These are phyloP conservation scores for Trematocara caparti DNA, from an alignment of 2,797 vertebrate genomes.

Conservation along the genomic window DNA sequence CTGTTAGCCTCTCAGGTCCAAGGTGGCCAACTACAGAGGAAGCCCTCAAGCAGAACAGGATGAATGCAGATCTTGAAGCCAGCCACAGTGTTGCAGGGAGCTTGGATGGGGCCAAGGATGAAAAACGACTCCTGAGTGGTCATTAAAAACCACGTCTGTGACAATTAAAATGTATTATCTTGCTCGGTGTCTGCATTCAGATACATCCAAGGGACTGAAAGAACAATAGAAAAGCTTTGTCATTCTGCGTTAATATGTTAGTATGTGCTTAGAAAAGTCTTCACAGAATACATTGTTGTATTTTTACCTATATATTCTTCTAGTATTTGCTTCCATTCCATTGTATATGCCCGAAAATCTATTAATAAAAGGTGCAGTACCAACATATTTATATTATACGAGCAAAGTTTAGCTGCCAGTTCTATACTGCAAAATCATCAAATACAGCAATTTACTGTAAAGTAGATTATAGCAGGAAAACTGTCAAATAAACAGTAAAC, in stretches of 20 bases:
- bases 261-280: not conserved
- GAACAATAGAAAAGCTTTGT: not conserved
- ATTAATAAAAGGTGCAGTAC: constrained; percentile 36
- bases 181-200: not conserved
- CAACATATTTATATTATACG: constrained; percentile 33
- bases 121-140: constrained; percentile 39
- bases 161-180: not conserved
- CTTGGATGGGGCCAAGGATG: constrained; percentile 67
- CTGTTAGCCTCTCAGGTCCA: not conserved
- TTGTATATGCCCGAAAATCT: not conserved
- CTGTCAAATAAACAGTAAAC: not conserved
- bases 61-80: constrained; percentile 56
- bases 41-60: constrained; percentile 36
- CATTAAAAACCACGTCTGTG: constrained; percentile 2
- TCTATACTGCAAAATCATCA: not conserved
- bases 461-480: not conserved
- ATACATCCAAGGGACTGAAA: not conserved
- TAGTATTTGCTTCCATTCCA: not conserved
- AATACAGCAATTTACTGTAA: not conserved
- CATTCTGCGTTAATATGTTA: not conserved
- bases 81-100: constrained; percentile 47
- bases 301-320: not conserved
- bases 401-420: not conserved
- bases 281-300: not conserved
- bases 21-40: constrained; percentile 9